phyloP scores from a whole-genome alignment of 2,888 invertebrate genomes.

The Atherix ibis region DNA sequence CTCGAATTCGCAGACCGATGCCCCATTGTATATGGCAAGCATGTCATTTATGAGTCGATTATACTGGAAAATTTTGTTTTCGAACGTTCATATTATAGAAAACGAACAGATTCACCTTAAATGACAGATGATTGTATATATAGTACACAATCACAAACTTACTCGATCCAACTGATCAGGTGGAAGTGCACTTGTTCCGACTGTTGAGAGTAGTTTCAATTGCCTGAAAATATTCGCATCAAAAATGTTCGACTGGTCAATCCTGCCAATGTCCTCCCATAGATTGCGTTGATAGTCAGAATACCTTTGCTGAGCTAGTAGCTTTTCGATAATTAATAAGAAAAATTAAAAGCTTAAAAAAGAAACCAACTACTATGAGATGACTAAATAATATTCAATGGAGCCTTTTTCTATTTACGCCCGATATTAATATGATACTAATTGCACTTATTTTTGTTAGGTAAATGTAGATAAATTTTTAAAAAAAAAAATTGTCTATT shows the following conservation, averaged over 20 bases:
- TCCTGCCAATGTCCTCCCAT: slow-evolving; percentile 55
- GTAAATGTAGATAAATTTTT: no score
- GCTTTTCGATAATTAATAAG: no score
- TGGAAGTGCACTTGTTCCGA: slow-evolving; percentile 69
- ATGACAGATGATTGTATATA: no score
- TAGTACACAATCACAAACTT: no score
- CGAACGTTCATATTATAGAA: slow-evolving; percentile 1
- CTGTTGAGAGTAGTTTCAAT: slow-evolving; percentile 56
- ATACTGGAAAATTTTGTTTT: slow-evolving; percentile 40
- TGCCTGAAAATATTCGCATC: slow-evolving; percentile 58
- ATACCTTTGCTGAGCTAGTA: slow-evolving; percentile 65
- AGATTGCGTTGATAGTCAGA: slow-evolving; percentile 69
- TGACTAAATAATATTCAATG: no score
- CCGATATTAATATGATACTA: no score
- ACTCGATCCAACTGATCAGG: slow-evolving; percentile 72
- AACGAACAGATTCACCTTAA: not conserved
- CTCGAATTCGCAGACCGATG: slow-evolving; percentile 69
- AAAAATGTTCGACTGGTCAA: slow-evolving; percentile 48
- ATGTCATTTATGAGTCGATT: slow-evolving; percentile 77
- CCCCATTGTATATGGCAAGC: slow-evolving; percentile 72
- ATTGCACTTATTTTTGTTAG: no score
- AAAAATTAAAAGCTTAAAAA: slow-evolving; percentile 2
- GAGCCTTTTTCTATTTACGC: no score
- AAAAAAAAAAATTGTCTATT: no score
- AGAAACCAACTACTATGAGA: no score